These are phyloP conservation scores for Rhegmatorhina hoffmannsi DNA, from an alignment of 2,113 vertebrate genomes.

Conservation along the genomic window DNA sequence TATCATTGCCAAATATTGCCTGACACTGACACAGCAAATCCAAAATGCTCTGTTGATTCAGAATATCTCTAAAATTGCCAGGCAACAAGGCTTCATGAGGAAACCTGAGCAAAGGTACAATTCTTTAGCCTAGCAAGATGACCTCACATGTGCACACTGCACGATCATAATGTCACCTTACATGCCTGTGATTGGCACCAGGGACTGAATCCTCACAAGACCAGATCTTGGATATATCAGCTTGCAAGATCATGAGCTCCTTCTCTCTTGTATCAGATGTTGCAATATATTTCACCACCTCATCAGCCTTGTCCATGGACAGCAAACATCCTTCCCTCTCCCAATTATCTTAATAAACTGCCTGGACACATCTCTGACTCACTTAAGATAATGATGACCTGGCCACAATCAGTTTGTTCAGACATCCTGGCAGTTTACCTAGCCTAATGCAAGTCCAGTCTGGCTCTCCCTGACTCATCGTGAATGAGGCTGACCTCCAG, in stretches of 20 bases:
- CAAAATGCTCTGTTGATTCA: background rate
- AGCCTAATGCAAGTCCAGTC: background rate
- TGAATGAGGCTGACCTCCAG: background rate
- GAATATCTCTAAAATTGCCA: background rate
- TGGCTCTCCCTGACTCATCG: background rate
- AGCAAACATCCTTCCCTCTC: background rate
- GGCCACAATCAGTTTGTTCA: conserved; percentile 20
- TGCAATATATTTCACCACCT: background rate
- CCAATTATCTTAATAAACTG: conserved; percentile 40
- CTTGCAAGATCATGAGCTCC: background rate
- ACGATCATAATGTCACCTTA: background rate
- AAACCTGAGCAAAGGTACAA: background rate
- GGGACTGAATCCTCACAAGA: background rate
- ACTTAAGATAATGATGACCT: conserved; percentile 43
- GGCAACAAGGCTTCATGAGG: background rate
- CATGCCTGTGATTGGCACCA: background rate
- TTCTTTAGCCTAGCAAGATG: background rate
- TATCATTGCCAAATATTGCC: background rate
- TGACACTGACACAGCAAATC: background rate
- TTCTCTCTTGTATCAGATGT: background rate
- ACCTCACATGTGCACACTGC: background rate
- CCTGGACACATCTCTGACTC: conserved; percentile 24
- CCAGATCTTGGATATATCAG: background rate
- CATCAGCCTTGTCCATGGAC: background rate
- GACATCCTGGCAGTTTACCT: background rate